Evolutionary conservation across 2,797 vertebrate species (phyloP).

Genomic region (Argentina silus): DNA sequence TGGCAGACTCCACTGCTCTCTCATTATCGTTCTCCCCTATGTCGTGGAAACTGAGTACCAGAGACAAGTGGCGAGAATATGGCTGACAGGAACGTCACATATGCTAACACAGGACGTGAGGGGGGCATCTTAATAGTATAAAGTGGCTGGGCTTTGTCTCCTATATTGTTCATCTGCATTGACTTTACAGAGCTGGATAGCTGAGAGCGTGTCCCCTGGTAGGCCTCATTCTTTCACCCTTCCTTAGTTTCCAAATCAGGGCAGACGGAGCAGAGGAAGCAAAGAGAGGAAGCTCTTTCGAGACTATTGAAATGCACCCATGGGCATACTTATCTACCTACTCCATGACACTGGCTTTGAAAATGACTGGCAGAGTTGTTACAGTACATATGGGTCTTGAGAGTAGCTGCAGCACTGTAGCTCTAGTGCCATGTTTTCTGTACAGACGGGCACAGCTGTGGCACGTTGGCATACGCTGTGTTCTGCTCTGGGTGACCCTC

Average conservation of each 20-base stretch:
- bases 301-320: background rate
- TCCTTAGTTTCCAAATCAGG: background rate
- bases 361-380: background rate
- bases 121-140: too few relatives aligned
- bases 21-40: constrained; percentile 37
- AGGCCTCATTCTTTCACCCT: background rate
- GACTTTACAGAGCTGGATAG: background rate
- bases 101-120: background rate
- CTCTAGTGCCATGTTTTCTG: constrained; percentile 23
- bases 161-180: too few relatives aligned
- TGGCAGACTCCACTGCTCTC: constrained; percentile 24
- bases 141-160: background rate
- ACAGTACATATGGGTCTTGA: background rate
- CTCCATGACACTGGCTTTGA: too few relatives aligned
- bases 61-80: constrained; percentile 21
- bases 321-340: background rate
- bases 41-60: constrained; percentile 12
- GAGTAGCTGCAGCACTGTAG: background rate
- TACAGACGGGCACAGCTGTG: constrained; percentile 68
- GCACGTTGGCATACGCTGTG: constrained; percentile 37
- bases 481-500: constrained; percentile 60
- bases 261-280: background rate
- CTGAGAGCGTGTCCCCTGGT: background rate
- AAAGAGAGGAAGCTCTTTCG: background rate
- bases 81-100: background rate